Percentiles rank a stretch among this genome's conserved stretches.
These are phyloP conservation scores for Apantesis nais DNA, from an alignment of 2,888 invertebrate species.

Conservation along the genomic window DNA sequence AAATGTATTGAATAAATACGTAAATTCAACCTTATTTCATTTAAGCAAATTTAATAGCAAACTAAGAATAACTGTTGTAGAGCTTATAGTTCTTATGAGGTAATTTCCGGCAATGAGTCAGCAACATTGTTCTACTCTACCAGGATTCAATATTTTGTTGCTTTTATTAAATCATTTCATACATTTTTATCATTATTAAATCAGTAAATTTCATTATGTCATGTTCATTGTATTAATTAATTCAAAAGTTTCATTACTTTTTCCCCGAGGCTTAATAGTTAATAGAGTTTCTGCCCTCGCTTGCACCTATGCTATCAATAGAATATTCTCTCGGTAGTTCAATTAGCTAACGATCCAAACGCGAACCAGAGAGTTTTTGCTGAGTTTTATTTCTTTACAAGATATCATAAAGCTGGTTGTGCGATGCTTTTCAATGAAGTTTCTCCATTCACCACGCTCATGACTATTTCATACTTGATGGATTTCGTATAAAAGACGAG, in stretches of 20 bases:
- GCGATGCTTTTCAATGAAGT: conserved; percentile 28
- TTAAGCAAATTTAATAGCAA: conserved; percentile 37
- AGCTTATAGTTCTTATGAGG: conserved; percentile 40
- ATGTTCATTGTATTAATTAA: not conserved
- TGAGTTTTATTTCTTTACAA: conserved; percentile 12
- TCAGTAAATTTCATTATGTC: too few relatives aligned
- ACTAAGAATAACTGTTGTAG: conserved; percentile 22
- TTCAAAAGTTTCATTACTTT: not conserved
- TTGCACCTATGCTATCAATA: not conserved
- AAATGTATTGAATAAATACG: not conserved
- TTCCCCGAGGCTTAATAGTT: not conserved
- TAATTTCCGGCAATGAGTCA: conserved; percentile 34
- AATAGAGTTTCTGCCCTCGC: not conserved
- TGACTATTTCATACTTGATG: conserved; percentile 37
- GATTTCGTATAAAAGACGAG: conserved; percentile 29
- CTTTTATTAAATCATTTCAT: conserved; percentile 11
- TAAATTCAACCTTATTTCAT: conserved; percentile 23
- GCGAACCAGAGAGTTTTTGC: conserved; percentile 14
- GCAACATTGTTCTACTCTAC: conserved; percentile 27
- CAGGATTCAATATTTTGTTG: conserved; percentile 18
- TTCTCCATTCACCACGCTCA: conserved; percentile 26
- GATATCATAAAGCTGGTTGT: conserved; percentile 10
- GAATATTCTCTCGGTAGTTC: conserved; percentile 3
- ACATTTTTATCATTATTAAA: too few relatives aligned
- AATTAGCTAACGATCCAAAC: conserved; percentile 12